Base-by-base conservation (phyloP, 2,888 invertebrate species). In the Cyrtodaria siliqua region DNA sequence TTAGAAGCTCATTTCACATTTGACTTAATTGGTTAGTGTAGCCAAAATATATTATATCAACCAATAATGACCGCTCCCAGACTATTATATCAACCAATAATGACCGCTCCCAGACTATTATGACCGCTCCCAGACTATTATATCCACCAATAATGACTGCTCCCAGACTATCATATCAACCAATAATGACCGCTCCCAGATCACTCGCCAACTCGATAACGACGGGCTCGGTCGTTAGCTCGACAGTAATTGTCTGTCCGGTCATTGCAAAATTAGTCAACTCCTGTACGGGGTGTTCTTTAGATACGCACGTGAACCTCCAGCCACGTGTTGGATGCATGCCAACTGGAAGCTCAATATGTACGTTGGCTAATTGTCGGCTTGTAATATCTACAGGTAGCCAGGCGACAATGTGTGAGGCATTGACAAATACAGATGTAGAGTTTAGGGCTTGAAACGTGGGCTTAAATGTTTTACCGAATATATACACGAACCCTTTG, bases 371-470 rank as follows among this genome's bases (percentile, higher is more conserved):
- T 4, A 59, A 44, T 14, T 49, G 29, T 1, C 20, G 47, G 44
- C 66, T 59, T 9, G 52, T 24, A 44, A 70, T 76, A 42, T 75
- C 81, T 2, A 82, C 55, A 0, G 87, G 87, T 49, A 83, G 69
- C 87, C 87, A 87, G n/a, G 80, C 87, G 24, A 83, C 74, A 1
- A 87, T 24, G 47, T 86, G 83, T 0, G 87, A 79, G 1, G 77
- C 70, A 12, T 57, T 52, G 12, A 24, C 16, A 4, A 70, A 49
- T 18, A 78, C 12, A 38, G 50, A 6, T 2, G 40, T 23, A 12
- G 50, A 4, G 4, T 53, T 55, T 12, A 24, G n/a, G 0, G 49
- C 27, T 8, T 16, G 8, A 12, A 16, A 12, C 1, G 18, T n/a
- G 9, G 14, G 24, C 20, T 42, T 2, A 2, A 26, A 2, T 12